Evolutionary conservation across 1,140 invertebrate species (phyloP).

Genomic region (Calliphora vicina): DNA sequence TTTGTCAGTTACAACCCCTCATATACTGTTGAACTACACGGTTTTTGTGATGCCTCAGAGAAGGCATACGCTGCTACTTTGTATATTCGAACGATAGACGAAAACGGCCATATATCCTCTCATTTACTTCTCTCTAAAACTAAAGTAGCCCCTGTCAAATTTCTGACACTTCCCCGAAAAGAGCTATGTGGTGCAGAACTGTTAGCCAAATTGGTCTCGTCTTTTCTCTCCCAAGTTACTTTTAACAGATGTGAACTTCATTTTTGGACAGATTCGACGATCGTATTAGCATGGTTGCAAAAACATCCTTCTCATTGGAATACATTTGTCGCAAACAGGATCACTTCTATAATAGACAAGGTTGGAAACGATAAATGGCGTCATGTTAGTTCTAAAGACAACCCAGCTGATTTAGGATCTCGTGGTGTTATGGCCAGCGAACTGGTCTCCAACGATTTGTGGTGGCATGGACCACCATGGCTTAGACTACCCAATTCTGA

Average conservation of each 20-base stretch:
- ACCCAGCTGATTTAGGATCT: neutral
- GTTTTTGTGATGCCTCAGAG: slow-evolving; percentile 2
- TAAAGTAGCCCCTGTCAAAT: too few relatives aligned
- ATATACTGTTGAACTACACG: neutral
- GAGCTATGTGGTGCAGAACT: too few relatives aligned
- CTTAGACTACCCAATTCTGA: neutral
- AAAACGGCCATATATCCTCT: too few relatives aligned
- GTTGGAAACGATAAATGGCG: neutral
- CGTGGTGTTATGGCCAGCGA: neutral
- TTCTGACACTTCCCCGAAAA: too few relatives aligned
- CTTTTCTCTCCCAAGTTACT: too few relatives aligned
- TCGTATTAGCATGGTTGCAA: neutral
- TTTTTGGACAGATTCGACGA: too few relatives aligned
- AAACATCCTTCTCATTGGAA: neutral
- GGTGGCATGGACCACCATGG: neutral
- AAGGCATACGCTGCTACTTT: neutral
- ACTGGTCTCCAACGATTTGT: neutral
- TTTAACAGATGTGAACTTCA: too few relatives aligned
- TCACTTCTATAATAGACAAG: neutral
- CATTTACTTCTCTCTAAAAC: too few relatives aligned
- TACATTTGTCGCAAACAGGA: neutral
- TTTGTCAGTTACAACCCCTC: too few relatives aligned
- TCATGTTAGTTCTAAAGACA: neutral
- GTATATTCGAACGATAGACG: neutral
- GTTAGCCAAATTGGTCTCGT: too few relatives aligned